Evolutionary conservation across 2,113 vertebrate genomes (phyloP).

Genomic region (Lasiurus borealis): DNA sequence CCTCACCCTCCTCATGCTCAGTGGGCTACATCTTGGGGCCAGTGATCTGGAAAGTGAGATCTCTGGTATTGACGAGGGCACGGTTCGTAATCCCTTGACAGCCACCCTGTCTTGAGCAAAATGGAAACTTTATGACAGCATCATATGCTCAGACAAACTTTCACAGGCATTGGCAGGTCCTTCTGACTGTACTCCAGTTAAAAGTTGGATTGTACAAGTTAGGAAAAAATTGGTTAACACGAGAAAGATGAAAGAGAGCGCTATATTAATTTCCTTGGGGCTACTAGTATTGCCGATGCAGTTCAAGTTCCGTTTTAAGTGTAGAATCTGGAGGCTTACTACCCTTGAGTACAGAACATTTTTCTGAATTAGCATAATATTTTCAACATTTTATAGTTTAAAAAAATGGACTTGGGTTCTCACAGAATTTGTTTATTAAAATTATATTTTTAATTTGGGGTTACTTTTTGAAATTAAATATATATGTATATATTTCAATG

Average conservation of each 20-base stretch:
- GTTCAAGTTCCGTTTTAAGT: conserved; percentile 61
- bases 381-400: conserved; percentile 47
- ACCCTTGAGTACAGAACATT: conserved; percentile 36
- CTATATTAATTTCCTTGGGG: conserved; percentile 52
- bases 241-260: conserved; percentile 65
- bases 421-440: not conserved
- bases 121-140: conserved; percentile 48
- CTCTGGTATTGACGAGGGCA: not conserved
- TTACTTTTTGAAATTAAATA: not conserved
- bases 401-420: not conserved
- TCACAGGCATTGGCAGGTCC: not conserved
- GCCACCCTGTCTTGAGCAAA: conserved; percentile 10
- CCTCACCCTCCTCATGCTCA: not conserved
- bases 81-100: conserved; percentile 12
- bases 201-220: conserved; percentile 54
- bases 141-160: conserved; percentile 46
- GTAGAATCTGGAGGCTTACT: conserved; percentile 31
- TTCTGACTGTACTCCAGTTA: conserved; percentile 43
- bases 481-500: conserved; percentile 37
- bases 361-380: conserved; percentile 51
- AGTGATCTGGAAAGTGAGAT: not conserved
- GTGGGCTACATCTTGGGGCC: not conserved
- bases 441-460: not conserved
- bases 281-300: not conserved
- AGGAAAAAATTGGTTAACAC: conserved; percentile 59